These are phyloP conservation scores for Rhea americana DNA, from an alignment of 2,113 vertebrate species.

Conservation along the genomic window DNA sequence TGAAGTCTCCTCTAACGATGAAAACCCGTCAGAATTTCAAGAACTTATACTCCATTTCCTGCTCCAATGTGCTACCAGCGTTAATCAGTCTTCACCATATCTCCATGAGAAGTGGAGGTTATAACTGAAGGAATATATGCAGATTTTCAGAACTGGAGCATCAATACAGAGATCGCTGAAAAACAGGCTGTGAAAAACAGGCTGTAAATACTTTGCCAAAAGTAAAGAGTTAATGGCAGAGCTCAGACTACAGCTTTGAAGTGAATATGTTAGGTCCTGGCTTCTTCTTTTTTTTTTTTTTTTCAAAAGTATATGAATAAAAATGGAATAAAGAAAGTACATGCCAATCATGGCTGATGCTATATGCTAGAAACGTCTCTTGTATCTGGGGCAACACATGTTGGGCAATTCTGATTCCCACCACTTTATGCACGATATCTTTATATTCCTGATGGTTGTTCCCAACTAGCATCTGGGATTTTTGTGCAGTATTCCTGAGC, in stretches of 20 bases:
- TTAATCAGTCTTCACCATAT: neutral
- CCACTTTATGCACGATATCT: neutral
- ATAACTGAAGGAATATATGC: neutral
- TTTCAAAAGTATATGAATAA: neutral
- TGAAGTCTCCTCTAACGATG: slow-evolving; percentile 51
- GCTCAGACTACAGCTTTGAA: neutral
- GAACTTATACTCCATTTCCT: slow-evolving; percentile 47
- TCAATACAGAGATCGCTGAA: neutral
- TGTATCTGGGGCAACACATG: neutral
- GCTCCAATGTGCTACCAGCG: neutral
- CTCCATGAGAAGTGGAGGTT: neutral
- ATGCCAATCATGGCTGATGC: neutral
- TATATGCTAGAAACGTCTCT: neutral
- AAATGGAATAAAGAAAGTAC: neutral
- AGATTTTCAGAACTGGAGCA: neutral
- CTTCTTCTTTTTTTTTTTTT: neutral
- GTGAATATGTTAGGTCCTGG: neutral
- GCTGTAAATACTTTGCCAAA: neutral
- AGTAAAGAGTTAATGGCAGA: slow-evolving; percentile 15
- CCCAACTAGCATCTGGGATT: neutral
- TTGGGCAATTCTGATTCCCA: neutral
- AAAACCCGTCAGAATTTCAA: slow-evolving; percentile 53
- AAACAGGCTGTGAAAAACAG: neutral
- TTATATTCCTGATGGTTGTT: neutral
- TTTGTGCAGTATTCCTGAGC: neutral